These are phyloP conservation scores for Phocoena phocoena DNA, from an alignment of 2,113 vertebrate species.

Conservation along the genomic window DNA sequence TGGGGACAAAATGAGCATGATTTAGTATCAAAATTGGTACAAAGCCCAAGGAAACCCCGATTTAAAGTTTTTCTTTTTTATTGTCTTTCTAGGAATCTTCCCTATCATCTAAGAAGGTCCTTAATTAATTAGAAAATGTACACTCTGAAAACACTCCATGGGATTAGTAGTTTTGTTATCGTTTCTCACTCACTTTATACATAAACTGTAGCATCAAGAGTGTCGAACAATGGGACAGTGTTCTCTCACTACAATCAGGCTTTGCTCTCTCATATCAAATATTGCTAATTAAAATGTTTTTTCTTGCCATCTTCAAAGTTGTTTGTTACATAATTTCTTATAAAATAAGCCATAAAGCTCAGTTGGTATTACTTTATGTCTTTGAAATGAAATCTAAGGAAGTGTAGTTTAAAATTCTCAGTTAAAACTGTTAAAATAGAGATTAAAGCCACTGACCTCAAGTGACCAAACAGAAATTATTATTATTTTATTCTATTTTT, in stretches of 20 bases:
- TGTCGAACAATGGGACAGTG: slow-evolving; percentile 55
- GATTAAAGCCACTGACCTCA: background rate
- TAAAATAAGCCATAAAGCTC: background rate
- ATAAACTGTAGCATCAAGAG: background rate
- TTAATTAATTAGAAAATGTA: background rate
- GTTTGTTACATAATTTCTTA: slow-evolving; percentile 65
- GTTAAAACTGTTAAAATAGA: background rate
- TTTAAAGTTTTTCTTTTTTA: background rate
- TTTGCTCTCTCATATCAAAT: slow-evolving; percentile 67
- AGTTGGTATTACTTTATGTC: background rate
- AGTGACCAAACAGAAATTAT: background rate
- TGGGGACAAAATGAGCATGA: background rate
- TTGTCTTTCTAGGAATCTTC: background rate
- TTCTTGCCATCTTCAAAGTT: slow-evolving; percentile 62
- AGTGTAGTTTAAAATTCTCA: background rate
- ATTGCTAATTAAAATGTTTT: slow-evolving; percentile 52
- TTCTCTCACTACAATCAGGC: slow-evolving; percentile 54
- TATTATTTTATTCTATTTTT: background rate
- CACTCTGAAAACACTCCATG: background rate
- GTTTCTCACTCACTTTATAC: background rate
- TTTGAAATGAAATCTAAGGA: background rate
- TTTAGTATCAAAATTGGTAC: background rate
- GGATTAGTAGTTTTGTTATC: background rate
- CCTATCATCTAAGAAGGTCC: background rate
- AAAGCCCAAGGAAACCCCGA: background rate